Percentiles rank a stretch among this genome's conserved stretches.
These are phyloP conservation scores for Seriola quinqueradiata DNA, from an alignment of 2,113 vertebrate genomes.

Conservation along the genomic window DNA sequence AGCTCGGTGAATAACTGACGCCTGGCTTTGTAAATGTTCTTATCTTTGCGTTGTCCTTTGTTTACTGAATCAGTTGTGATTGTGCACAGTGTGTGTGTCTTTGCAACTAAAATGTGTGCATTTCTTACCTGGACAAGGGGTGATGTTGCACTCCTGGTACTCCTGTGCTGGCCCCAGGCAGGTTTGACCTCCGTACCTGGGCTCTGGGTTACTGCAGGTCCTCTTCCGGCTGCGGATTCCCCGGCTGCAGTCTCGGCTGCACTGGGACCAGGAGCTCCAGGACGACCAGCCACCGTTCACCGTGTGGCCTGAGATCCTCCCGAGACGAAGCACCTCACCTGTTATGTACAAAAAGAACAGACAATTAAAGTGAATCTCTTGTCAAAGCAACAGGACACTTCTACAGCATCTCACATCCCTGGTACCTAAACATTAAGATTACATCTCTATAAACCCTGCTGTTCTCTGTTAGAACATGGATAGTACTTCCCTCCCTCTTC, in stretches of 20 bases:
- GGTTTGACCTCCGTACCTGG: constrained; percentile 91
- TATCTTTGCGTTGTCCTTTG: constrained; percentile 1
- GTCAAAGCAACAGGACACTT: neutral
- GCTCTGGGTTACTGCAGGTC: constrained; percentile 94
- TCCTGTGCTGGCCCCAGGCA: constrained; percentile 92
- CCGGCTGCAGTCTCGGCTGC: constrained; percentile 94
- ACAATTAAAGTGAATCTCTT: neutral
- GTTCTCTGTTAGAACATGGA: neutral
- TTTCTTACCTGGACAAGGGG: constrained; percentile 93
- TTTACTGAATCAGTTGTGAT: neutral
- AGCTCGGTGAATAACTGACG: constrained; percentile 12
- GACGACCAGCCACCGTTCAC: constrained; percentile 94
- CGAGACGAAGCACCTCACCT: constrained; percentile 92
- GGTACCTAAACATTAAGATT: neutral
- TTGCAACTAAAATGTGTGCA: neutral
- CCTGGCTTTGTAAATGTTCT: constrained; percentile 1
- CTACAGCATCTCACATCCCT: neutral
- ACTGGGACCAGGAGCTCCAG: constrained; percentile 96
- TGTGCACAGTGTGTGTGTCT: neutral
- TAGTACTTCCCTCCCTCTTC: neutral
- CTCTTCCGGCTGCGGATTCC: constrained; percentile 94
- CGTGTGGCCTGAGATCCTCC: constrained; percentile 89
- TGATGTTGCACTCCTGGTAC: constrained; percentile 96
- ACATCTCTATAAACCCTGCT: constrained; percentile 1
- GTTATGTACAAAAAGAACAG: constrained; percentile 42